Evolutionary conservation across 1,140 invertebrate genomes (phyloP).

Genomic region (Bombus fervidus): DNA sequence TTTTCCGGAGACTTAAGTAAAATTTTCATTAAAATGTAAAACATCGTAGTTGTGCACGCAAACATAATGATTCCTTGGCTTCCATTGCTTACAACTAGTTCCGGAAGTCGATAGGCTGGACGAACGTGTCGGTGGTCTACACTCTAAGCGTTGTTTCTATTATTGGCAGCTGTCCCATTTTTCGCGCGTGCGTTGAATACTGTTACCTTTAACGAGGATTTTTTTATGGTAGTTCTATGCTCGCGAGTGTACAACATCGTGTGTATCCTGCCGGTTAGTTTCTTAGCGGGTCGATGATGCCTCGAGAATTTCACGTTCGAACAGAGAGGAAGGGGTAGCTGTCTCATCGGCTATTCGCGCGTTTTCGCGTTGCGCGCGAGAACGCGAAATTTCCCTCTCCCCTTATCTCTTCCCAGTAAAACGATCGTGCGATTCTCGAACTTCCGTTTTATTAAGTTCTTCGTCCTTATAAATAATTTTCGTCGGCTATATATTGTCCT

Average conservation of each 20-base stretch:
- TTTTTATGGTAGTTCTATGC: slow-evolving; percentile 18
- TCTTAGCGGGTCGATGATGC: slow-evolving; percentile 36
- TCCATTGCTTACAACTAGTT: slow-evolving; percentile 44
- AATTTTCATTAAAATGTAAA: neutral
- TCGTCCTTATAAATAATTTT: neutral
- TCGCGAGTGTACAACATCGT: neutral
- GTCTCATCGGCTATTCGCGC: neutral
- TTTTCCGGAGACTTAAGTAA: neutral
- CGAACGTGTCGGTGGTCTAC: slow-evolving; percentile 57
- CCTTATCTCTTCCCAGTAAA: neutral
- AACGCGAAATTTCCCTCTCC: neutral
- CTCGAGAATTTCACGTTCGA: slow-evolving; percentile 32
- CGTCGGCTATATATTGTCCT: slow-evolving; percentile 10
- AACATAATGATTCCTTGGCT: neutral
- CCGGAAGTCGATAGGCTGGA: slow-evolving; percentile 63
- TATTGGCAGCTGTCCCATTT: slow-evolving; percentile 68
- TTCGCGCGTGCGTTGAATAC: slow-evolving; percentile 38
- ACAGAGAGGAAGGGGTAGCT: neutral
- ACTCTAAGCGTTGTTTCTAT: slow-evolving; percentile 60
- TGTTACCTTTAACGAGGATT: slow-evolving; percentile 21
- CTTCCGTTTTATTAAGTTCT: slow-evolving; percentile 11
- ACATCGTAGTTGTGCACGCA: neutral
- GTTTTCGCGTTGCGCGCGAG: neutral
- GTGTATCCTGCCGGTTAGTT: slow-evolving; percentile 23
- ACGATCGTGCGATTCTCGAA: slow-evolving; percentile 39